Conservation (phyloP, 2,113 vertebrate species). For the Pyrgilauda ruficollis region DNA sequence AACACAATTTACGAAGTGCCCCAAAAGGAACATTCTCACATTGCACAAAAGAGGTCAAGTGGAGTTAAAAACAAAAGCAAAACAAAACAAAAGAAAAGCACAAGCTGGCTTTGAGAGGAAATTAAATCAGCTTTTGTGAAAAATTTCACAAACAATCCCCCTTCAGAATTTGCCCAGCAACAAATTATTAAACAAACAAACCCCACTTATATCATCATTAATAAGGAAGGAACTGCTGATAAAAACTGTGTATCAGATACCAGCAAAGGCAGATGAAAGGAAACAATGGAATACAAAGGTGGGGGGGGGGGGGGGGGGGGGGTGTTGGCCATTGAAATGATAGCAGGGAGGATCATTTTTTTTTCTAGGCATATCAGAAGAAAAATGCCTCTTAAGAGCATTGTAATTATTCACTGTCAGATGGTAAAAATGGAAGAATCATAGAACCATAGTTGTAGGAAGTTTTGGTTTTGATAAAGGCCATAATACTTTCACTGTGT, state of each 20-base stretch:
- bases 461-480: neutral
- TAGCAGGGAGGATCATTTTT: neutral
- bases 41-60: slow-evolving; percentile 41
- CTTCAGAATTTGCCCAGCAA: slow-evolving; percentile 20
- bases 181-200: slow-evolving; percentile 29
- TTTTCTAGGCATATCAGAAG: neutral
- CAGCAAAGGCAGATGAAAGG: neutral
- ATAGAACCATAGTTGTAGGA: neutral
- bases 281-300: neutral
- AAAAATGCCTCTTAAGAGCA: neutral
- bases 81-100: slow-evolving; percentile 17
- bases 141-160: neutral
- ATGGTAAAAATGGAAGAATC: neutral
- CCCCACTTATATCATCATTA: neutral
- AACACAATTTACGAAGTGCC: slow-evolving; percentile 19
- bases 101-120: slow-evolving; percentile 20
- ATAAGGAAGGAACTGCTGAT: slow-evolving; percentile 42
- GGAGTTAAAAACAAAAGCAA: slow-evolving; percentile 37
- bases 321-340: neutral
- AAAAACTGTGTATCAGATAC: neutral
- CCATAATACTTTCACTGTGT: neutral
- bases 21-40: slow-evolving; percentile 30
- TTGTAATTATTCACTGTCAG: neutral
- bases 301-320: accelerated
- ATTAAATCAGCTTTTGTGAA: slow-evolving; percentile 50